phyloP scores from a whole-genome alignment of 2,113 vertebrate genomes.

The Condylura cristata region DNA sequence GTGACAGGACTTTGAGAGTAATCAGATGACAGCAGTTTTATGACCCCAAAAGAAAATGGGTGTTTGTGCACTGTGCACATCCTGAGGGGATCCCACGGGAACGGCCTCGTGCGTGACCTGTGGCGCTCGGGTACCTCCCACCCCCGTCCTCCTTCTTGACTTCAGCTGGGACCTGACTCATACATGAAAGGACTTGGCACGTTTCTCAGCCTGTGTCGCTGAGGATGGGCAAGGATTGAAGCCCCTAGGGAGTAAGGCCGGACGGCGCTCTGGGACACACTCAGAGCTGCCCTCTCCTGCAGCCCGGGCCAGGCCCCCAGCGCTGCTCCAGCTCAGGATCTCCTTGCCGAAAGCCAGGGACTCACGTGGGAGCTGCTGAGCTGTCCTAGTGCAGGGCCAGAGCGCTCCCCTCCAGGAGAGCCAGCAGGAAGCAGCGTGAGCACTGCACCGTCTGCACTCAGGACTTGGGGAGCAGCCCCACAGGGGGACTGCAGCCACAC shows the following conservation, averaged over 20 bases:
- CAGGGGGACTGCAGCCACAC: accelerated
- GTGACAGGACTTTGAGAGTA: background rate
- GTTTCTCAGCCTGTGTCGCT: background rate
- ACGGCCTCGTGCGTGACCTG: accelerated
- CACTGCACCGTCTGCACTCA: background rate
- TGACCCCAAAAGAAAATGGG: background rate
- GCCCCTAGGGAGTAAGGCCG: background rate
- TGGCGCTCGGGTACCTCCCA: accelerated
- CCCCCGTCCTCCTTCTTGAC: background rate
- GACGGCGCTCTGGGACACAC: background rate
- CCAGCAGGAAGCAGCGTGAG: too few species aligned
- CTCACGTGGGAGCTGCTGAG: background rate
- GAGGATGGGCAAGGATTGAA: background rate
- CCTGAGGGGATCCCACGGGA: background rate
- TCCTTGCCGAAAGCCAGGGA: too few species aligned
- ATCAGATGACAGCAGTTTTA: background rate
- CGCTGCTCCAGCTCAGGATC: background rate
- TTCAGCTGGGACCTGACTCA: background rate
- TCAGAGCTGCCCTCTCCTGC: background rate
- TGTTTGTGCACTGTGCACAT: background rate
- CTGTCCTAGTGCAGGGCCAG: background rate
- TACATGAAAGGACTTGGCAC: background rate
- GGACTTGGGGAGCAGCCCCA: background rate
- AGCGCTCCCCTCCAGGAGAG: background rate
- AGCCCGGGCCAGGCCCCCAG: background rate